phyloP scores from a whole-genome alignment of 1,140 invertebrate genomes.

The Drosophila truncata region DNA sequence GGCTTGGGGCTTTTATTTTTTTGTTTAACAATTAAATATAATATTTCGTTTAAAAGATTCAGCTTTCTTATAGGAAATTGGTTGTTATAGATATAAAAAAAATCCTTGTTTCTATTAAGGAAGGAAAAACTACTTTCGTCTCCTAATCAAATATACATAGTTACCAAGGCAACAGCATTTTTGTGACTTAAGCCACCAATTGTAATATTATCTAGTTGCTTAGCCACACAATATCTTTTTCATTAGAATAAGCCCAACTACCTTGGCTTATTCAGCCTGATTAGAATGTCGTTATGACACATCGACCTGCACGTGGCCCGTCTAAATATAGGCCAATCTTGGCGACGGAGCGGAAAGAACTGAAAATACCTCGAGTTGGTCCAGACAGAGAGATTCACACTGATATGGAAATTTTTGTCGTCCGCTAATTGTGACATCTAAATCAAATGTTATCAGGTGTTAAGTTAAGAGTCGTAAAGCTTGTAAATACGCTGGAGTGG shows the following conservation, averaged over 20 bases:
- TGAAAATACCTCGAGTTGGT: constrained; percentile 6
- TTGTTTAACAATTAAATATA: no score
- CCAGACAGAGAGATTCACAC: constrained; percentile 38
- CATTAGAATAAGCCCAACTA: neutral
- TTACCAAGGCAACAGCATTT: neutral
- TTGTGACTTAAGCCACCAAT: no score
- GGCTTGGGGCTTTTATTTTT: no score
- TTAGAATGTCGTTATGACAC: constrained; percentile 35
- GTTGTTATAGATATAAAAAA: no score
- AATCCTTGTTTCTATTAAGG: no score
- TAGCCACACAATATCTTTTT: neutral
- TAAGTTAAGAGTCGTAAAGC: constrained; percentile 74
- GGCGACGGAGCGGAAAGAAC: constrained; percentile 17
- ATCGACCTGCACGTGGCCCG: constrained; percentile 17
- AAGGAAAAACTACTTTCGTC: neutral
- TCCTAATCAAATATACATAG: no score
- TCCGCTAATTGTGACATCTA: constrained; percentile 73
- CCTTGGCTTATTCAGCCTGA: constrained; percentile 8
- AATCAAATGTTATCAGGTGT: constrained; percentile 80
- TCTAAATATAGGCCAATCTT: constrained; percentile 42
- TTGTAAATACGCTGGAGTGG: constrained; percentile 40
- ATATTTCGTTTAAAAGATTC: neutral
- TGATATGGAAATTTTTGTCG: constrained; percentile 70
- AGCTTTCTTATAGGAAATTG: neutral
- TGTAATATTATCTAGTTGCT: neutral